Base-by-base conservation (phyloP, 2,888 invertebrate species). In the Ptycholaimellus sp. region DNA sequence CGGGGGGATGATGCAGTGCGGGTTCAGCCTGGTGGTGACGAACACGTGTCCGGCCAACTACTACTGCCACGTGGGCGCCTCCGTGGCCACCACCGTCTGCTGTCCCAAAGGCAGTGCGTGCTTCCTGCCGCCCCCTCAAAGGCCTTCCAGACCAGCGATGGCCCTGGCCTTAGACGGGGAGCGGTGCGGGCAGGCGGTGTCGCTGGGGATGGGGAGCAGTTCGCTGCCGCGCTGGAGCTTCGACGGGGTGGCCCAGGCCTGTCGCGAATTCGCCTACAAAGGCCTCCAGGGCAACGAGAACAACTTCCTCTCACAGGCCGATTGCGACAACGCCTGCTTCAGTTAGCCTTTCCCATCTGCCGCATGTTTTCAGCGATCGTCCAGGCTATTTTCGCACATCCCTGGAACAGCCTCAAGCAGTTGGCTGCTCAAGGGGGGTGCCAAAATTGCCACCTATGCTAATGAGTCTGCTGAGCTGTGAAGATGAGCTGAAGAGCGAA, bases 1-100 rank as follows among this genome's bases (percentile, higher is more conserved):
- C 7, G 30, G 36, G 16, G 38, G 38, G 9, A 16, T 41, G 13
- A 30, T 43, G 16, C 44, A 40, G 13, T 44, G 52, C 37, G 39
- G 42, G n/a, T 46, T 49, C 13, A 42, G 42, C 4, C 25, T 40
- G 2, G 39, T 44, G 7, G 17, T 47, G 2, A 38, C 42, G 9
- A 39, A 39, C 25, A 41, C 44, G 6, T 49, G 50, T 20, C 40
- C 45, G 13, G 43, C 41, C n/a, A 42, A 42, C 13, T 46, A 42
- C 34, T 56, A 48, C 39, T 56, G 56, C 38, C 54, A 56, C 37
- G 48, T 54, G 7, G 54, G 54, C 5, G 50, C 50, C 4, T 45
- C 42, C 11, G 38, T 50, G 1, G 41, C 41, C 14, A 54, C 54
- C 2, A 57, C 56, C 3, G 48, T 57, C 7, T 56, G 56, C 44